phyloP scores from a whole-genome alignment of 2,113 vertebrate genomes.

The Leucopsar rothschildi region DNA sequence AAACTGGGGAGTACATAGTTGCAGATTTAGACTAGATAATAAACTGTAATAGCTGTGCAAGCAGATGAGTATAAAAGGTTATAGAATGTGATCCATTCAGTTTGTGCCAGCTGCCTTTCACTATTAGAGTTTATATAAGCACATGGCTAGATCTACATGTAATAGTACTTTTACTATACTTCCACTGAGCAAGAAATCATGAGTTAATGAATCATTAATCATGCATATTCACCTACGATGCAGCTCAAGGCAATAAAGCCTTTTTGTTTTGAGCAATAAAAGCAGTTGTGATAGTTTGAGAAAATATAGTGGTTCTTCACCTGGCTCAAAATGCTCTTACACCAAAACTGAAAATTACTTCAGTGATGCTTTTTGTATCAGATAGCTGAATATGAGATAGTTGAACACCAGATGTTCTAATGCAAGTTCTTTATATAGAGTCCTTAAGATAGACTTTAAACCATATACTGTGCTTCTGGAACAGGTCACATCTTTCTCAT shows the following conservation, averaged over 20 bases:
- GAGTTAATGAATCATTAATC: not conserved
- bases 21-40: not conserved
- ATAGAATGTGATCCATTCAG: not conserved
- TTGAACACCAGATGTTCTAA: not conserved
- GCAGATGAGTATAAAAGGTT: not conserved
- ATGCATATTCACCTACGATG: not conserved
- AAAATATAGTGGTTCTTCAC: not conserved
- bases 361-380: not conserved
- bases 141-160: not conserved
- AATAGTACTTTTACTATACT: not conserved
- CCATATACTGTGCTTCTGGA: not conserved
- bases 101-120: not conserved
- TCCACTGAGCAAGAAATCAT: not conserved
- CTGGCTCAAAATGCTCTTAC: not conserved
- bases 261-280: not conserved
- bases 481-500: not conserved
- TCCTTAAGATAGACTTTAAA: not conserved
- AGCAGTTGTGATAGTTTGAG: not conserved
- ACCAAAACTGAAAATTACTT: not conserved
- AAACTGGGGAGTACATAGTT: not conserved
- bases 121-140: not conserved
- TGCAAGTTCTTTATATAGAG: not conserved
- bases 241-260: not conserved
- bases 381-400: not conserved
- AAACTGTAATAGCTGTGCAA: not conserved